These are phyloP conservation scores for Tor tambroides DNA, from an alignment of 2,113 vertebrate genomes.

Conservation along the genomic window DNA sequence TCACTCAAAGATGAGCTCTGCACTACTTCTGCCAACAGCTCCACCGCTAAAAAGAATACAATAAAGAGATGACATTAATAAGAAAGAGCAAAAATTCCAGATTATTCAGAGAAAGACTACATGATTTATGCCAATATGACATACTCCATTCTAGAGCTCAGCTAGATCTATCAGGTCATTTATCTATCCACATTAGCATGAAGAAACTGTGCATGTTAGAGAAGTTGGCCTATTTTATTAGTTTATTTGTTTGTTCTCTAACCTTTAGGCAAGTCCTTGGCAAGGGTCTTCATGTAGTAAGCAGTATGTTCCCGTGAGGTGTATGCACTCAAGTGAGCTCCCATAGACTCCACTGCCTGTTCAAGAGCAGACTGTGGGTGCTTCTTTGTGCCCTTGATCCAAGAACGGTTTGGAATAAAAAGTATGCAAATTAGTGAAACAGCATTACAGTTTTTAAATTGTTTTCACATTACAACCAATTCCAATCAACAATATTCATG, in stretches of 20 bases:
- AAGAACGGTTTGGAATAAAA: not conserved
- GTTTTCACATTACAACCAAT: no score
- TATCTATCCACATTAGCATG: not conserved
- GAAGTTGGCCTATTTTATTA: no score
- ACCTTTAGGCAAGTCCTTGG: no score
- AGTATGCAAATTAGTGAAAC: not conserved
- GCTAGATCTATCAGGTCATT: no score
- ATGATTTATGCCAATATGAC: not conserved
- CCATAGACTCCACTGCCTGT: slow-evolving; percentile 92
- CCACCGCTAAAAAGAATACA: slow-evolving; percentile 78
- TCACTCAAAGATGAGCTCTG: slow-evolving; percentile 88
- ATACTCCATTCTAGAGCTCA: not conserved
- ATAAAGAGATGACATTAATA: not conserved
- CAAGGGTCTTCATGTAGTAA: slow-evolving; percentile 90
- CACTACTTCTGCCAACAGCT: slow-evolving; percentile 90
- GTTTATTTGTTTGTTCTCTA: no score
- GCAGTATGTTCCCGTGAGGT: slow-evolving; percentile 93
- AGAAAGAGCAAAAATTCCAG: not conserved
- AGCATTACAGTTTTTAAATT: not conserved
- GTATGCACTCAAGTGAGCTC: slow-evolving; percentile 90
- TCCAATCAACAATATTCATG: not conserved
- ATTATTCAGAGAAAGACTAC: not conserved
- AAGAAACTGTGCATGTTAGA: no score
- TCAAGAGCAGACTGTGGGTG: slow-evolving; percentile 83
- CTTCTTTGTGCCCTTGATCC: slow-evolving; percentile 88